Base-by-base conservation (phyloP, 2,113 vertebrate genomes). In the Balaenoptera acutorostrata region DNA sequence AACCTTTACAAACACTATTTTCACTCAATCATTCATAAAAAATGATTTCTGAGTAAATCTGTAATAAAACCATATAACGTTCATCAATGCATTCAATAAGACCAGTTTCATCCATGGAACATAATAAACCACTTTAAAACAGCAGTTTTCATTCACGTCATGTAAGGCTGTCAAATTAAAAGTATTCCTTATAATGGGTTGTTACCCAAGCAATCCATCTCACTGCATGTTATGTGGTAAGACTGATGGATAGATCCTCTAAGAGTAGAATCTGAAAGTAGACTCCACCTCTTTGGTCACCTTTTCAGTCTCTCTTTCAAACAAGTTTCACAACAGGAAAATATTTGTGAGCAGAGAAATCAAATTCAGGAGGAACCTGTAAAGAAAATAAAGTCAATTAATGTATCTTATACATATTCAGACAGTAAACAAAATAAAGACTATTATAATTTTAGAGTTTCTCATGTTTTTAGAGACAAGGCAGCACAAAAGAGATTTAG, bases 281-380 rank as follows among this genome's bases (percentile, higher is more conserved):
- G 94, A 84, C 55, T 95, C 90, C 66, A 77, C n/a, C 46, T 89
- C 52, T 97, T 69, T 49, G 72, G 57, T 78, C 71, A 49, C 72
- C 41, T 88, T 64, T 87, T 93, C 71, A 96, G 75, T 94, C 63
- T 78, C 49, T 96, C 46, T 88, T 96, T 99, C 99, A 99, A 97
- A 99, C 99, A 96, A 99, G 99, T 98, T 99, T 99, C 97, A 99
- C 99, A 97, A 99, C 98, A 74, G 99, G 99, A 96, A 99, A 99
- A 90, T 99, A 99, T 92, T 99, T 99, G 98, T 99, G 99, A 96
- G 99, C 99, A 6, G 99, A 99, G 98, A 99, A 99, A 98, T 99
- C 99, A 72, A 99, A 99, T 98, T 99, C 99, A 36, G 99, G 99
- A 89, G 99, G 99, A 97, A 99, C 98, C 99, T 99, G 75, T 44